These are phyloP conservation scores for Ellobius talpinus DNA, from an alignment of 2,113 vertebrate genomes.

Conservation along the genomic window DNA sequence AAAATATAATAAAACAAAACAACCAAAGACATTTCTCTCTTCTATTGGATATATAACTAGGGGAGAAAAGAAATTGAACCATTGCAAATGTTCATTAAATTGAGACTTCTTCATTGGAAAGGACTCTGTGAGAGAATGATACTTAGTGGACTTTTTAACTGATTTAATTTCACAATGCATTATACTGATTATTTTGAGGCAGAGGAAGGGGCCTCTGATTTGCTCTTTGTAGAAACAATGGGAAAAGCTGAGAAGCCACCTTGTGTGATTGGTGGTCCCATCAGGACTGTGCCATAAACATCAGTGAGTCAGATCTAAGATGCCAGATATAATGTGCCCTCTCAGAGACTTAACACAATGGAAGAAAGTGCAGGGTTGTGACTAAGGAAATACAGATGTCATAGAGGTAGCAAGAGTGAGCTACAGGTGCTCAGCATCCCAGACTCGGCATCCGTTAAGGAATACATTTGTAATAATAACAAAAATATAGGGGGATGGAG, in stretches of 20 bases:
- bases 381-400: not conserved
- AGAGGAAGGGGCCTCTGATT: not conserved
- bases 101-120: not conserved
- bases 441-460: not conserved
- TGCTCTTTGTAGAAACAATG: not conserved
- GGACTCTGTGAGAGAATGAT: not conserved
- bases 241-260: fast-evolving
- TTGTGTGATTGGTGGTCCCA: fast-evolving
- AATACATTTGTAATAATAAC: not conserved
- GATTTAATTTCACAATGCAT: not conserved
- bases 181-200: not conserved
- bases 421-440: not conserved
- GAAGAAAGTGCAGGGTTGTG: not conserved
- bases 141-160: not conserved
- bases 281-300: not conserved
- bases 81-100: not conserved
- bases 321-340: not conserved
- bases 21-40: not conserved
- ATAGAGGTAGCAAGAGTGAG: not conserved
- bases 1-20: not conserved
- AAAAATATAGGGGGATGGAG: not conserved
- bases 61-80: not conserved
- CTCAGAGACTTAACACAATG: not conserved
- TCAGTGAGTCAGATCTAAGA: not conserved
- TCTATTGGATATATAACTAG: not conserved